A percentile compares a stretch with the other conserved stretches of the same genome.
These are phyloP conservation scores for Jaculus jaculus DNA, from an alignment of 2,113 vertebrate species.

Conservation along the genomic window DNA sequence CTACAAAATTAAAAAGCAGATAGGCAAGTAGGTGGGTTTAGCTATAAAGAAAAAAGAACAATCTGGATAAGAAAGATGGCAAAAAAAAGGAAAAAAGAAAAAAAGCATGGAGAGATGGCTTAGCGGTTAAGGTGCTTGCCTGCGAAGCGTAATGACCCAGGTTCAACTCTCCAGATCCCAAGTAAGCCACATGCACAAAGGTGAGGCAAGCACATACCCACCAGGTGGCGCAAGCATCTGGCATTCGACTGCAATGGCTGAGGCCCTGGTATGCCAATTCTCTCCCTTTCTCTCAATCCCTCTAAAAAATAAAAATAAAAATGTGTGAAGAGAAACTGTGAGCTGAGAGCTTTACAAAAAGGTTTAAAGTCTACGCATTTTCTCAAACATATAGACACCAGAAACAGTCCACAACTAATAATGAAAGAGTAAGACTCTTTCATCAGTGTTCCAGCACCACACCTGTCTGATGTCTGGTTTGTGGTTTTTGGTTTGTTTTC, in stretches of 20 bases:
- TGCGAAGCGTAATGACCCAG: too few relatives aligned
- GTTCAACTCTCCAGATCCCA: too few relatives aligned
- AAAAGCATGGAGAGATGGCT: too few relatives aligned
- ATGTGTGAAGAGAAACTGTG: neutral
- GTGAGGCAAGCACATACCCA: too few relatives aligned
- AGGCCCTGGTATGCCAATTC: neutral
- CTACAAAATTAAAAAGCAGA: slow-evolving; percentile 60
- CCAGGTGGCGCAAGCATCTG: too few relatives aligned
- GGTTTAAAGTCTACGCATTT: slow-evolving; percentile 8
- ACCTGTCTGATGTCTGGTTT: too few relatives aligned
- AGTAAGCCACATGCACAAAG: too few relatives aligned
- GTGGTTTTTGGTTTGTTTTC: too few relatives aligned
- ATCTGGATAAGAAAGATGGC: slow-evolving; percentile 25
- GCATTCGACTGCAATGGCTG: neutral
- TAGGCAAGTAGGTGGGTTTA: slow-evolving; percentile 19
- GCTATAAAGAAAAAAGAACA: slow-evolving; percentile 60
- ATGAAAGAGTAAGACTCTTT: neutral
- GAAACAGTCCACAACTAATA: neutral
- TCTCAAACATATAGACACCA: slow-evolving; percentile 25
- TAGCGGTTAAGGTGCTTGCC: too few relatives aligned
- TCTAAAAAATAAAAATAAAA: too few relatives aligned
- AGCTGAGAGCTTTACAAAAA: slow-evolving; percentile 44
- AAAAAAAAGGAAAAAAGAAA: too few relatives aligned
- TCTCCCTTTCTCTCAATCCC: too few relatives aligned
- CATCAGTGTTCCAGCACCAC: slow-evolving; percentile 40